These are phyloP conservation scores for Percopsis transmontana DNA, from an alignment of 2,113 vertebrate genomes.

Conservation along the genomic window DNA sequence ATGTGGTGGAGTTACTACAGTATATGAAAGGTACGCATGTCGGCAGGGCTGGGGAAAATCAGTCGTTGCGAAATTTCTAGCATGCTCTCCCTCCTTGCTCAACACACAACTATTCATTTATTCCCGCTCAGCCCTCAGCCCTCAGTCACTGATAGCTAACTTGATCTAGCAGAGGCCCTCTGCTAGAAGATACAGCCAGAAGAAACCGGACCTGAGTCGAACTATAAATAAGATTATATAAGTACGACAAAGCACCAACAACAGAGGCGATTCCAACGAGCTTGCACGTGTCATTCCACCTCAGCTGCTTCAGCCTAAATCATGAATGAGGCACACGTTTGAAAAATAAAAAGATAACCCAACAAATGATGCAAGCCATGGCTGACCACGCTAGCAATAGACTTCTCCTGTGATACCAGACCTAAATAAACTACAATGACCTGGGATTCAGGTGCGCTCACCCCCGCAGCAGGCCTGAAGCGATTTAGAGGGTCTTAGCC, in stretches of 20 bases:
- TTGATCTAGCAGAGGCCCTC: too few species aligned
- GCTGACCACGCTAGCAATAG: constrained; percentile 58
- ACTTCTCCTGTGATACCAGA: constrained; percentile 35
- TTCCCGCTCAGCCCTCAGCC: background rate
- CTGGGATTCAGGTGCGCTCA: constrained; percentile 26
- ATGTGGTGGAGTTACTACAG: constrained; percentile 24
- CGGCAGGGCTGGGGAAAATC: constrained; percentile 19
- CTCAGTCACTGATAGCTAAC: background rate
- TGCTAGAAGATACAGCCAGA: too few species aligned
- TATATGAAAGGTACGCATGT: constrained; percentile 30
- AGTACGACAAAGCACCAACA: too few species aligned
- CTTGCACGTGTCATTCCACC: constrained; percentile 42
- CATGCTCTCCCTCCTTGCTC: constrained; percentile 8
- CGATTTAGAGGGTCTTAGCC: constrained; percentile 27
- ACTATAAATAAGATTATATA: too few species aligned
- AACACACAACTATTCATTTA: constrained; percentile 8
- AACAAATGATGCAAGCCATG: constrained; percentile 67
- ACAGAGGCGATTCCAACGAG: constrained; percentile 19
- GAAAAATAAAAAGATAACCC: constrained; percentile 5
- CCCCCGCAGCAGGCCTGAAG: constrained; percentile 23
- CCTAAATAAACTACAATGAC: constrained; percentile 33
- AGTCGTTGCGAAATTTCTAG: constrained; percentile 5
- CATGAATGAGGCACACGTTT: constrained; percentile 65
- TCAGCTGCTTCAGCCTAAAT: constrained; percentile 10
- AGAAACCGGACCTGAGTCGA: too few species aligned